A percentile compares a stretch with the other conserved stretches of the same genome.
Conservation (phyloP, 2,888 invertebrate genomes). For the Epinotia brunnichana region DNA sequence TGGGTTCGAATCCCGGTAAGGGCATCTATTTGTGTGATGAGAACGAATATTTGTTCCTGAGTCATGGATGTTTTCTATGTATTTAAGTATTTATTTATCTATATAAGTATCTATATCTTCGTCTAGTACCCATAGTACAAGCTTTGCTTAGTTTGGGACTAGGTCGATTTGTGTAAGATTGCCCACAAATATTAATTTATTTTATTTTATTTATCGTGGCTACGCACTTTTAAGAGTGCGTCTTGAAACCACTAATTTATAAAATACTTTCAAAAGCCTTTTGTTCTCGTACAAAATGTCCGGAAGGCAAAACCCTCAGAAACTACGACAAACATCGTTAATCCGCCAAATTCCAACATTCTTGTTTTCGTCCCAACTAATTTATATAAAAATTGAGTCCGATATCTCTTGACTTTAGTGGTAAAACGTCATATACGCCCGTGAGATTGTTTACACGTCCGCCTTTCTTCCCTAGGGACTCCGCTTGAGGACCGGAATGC, state of each 20-base stretch:
- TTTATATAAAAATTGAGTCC: slow-evolving; percentile 34
- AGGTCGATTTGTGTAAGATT: no score
- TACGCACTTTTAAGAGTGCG: not conserved
- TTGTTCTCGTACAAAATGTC: slow-evolving; percentile 5
- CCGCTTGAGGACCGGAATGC: slow-evolving; percentile 26
- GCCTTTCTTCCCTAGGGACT: not conserved
- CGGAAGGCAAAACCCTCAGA: slow-evolving; percentile 8
- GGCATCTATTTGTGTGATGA: no score
- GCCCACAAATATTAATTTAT: no score
- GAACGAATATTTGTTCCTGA: no score
- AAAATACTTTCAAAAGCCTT: not conserved
- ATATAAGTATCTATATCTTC: no score
- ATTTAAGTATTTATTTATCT: no score
- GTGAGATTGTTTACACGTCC: not conserved
- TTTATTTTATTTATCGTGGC: no score
- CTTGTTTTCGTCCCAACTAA: slow-evolving; percentile 23
- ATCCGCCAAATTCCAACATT: slow-evolving; percentile 20
- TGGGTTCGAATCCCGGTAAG: no score
- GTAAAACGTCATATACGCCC: not conserved
- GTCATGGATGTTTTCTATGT: no score
- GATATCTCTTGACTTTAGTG: not conserved
- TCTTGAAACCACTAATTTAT: not conserved
- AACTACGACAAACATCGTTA: slow-evolving; percentile 25
- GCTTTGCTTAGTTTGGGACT: no score
- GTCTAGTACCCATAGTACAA: no score